Base-by-base conservation (phyloP, 2,797 vertebrate genomes). In the Enteromius treurensis region DNA sequence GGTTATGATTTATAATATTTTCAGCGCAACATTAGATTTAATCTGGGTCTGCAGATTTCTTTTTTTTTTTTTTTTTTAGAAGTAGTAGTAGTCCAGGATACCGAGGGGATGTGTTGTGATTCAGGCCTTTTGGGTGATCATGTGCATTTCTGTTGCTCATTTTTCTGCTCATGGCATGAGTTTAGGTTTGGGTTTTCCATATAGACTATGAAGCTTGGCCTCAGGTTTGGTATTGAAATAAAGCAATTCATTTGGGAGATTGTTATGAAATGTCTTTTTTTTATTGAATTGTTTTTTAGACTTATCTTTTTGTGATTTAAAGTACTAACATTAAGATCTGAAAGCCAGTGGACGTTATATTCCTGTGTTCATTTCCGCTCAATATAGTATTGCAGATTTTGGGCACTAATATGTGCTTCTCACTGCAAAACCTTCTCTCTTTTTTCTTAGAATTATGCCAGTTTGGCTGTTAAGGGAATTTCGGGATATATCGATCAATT, bases 181-280 rank as follows among this genome's bases (percentile, higher is more conserved):
- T 91, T 91, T 88, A 91, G 80, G 69, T 91, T 91, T 88, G 86
- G 87, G 87, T 90, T 88, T 85, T 83, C 64, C 47, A 23, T 83
- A 81, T 85, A 80, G 26, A 62, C 67, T 70, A 88, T 91, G 89
- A 89, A 90, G 86, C 85, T 80, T 87, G 88, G 90, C 90, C 86
- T 87, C 90, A 89, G 90, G 90, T 91, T 93, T 92, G 90, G 90
- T 92, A 90, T 87, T 88, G 84, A 88, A 91, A 90, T 88, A 65
- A 90, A 89, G 89, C 73, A 90, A 90, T 93, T 88, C 85, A 86
- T 90, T 91, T 86, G 79, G 82, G 84, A 88, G 87, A 90, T 89
- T 89, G 37, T 90, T 87, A 82, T 89, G 37, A 90, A 84, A 88
- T 89, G 87, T 87, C 80, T 81, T 65, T 88, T 86, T 88, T 83